Evolutionary conservation across 2,113 vertebrate species (phyloP).

Genomic region (Neomonachus schauinslandi): DNA sequence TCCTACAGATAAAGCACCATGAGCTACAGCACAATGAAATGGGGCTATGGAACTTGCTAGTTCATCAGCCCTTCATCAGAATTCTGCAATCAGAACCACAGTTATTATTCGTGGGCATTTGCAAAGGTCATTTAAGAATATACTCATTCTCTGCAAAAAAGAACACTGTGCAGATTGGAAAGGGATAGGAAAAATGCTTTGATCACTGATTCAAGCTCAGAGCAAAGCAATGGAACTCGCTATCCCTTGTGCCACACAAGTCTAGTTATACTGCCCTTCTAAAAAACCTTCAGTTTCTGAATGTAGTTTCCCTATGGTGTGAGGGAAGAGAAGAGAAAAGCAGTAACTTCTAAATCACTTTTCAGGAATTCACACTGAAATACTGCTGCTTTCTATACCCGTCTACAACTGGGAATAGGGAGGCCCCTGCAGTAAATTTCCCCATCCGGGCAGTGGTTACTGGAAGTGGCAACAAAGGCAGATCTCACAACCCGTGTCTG

Average conservation of each 20-base stretch:
- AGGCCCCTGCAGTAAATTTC: not conserved
- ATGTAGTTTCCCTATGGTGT: not conserved
- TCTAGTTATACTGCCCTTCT: not conserved
- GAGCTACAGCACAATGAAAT: not conserved
- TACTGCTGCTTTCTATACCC: not conserved
- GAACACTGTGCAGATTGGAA: not conserved
- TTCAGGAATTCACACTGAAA: not conserved
- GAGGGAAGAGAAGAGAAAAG: not conserved
- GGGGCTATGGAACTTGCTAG: not conserved
- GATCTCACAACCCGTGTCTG: not conserved
- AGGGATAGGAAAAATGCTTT: slow-evolving; percentile 24
- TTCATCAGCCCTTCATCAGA: not conserved
- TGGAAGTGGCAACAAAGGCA: not conserved
- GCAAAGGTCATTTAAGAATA: slow-evolving; percentile 54
- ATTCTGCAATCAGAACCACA: slow-evolving; percentile 26
- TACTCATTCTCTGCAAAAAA: slow-evolving; percentile 50
- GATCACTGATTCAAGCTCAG: slow-evolving; percentile 3
- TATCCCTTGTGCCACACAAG: not conserved
- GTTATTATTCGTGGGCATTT: not conserved
- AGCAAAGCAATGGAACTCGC: not conserved
- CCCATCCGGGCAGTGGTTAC: not conserved
- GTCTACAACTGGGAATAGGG: not conserved
- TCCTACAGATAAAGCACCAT: slow-evolving; percentile 31
- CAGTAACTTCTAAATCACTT: not conserved
- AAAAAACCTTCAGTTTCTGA: not conserved